These are phyloP conservation scores for Steinernema feltiae DNA, from an alignment of 1,140 invertebrate genomes.

Conservation along the genomic window DNA sequence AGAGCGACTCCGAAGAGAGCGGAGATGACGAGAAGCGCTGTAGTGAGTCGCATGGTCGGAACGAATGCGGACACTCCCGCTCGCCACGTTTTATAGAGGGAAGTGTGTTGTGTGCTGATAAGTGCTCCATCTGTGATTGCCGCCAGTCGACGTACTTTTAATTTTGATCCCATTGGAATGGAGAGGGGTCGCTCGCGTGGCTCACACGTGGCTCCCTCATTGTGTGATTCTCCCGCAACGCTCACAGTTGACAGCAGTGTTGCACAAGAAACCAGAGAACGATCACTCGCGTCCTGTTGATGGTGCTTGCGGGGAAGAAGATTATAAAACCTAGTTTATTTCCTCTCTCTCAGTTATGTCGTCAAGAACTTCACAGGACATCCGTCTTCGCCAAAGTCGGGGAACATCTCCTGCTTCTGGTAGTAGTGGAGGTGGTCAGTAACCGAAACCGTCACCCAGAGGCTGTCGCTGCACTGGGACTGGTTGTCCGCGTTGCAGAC, in stretches of 20 bases:
- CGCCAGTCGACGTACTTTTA: neutral
- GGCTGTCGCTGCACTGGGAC: neutral
- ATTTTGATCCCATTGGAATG: neutral
- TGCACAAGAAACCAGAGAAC: no score
- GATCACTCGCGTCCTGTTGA: no score
- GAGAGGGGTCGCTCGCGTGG: neutral
- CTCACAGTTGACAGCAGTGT: no score
- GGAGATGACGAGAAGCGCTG: neutral
- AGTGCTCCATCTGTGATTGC: neutral
- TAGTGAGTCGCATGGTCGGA: neutral
- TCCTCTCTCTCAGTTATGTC: neutral
- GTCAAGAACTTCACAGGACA: neutral
- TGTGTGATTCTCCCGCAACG: no score
- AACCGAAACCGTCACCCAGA: neutral
- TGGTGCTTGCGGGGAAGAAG: no score
- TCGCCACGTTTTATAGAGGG: neutral
- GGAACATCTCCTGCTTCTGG: neutral
- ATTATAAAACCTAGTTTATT: neutral
- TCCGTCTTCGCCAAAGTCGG: neutral
- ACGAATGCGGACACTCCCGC: neutral
- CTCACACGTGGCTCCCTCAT: neutral
- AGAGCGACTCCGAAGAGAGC: neutral
- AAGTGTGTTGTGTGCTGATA: no score
- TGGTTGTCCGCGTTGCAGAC: neutral
- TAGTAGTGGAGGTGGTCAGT: slow-evolving; percentile 2